Conservation (phyloP, 2,113 vertebrate species). For the Sakesphorus luctuosus region DNA sequence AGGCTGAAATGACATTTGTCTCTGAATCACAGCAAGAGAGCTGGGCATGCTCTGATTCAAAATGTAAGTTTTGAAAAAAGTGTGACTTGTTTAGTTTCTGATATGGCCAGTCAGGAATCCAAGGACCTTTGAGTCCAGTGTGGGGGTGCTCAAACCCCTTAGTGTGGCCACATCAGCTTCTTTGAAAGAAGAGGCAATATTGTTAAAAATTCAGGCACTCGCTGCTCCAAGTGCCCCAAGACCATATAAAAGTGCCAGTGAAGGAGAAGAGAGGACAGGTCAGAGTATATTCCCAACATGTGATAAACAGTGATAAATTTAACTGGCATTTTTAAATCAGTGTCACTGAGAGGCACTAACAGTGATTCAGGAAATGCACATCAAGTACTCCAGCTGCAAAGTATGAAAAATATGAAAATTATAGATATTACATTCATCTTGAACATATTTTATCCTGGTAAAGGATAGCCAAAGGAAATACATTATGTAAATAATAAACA, state of each 20-base stretch:
- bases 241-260: accelerated
- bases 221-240: neutral
- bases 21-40: neutral
- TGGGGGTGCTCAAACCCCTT: neutral
- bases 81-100: neutral
- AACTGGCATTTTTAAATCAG: neutral
- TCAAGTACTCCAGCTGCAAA: neutral
- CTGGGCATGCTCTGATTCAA: neutral
- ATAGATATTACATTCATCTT: neutral
- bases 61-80: neutral
- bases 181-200: neutral
- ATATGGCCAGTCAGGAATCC: neutral
- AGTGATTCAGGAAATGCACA: neutral
- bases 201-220: neutral
- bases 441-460: neutral
- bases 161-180: neutral
- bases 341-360: neutral
- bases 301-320: neutral
- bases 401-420: neutral
- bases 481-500: neutral
- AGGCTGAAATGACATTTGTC: neutral
- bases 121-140: accelerated
- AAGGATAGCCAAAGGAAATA: neutral
- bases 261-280: neutral
- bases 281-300: neutral